Base-by-base conservation (phyloP, 1,140 invertebrate genomes). In the Temnothorax nylanderi region DNA sequence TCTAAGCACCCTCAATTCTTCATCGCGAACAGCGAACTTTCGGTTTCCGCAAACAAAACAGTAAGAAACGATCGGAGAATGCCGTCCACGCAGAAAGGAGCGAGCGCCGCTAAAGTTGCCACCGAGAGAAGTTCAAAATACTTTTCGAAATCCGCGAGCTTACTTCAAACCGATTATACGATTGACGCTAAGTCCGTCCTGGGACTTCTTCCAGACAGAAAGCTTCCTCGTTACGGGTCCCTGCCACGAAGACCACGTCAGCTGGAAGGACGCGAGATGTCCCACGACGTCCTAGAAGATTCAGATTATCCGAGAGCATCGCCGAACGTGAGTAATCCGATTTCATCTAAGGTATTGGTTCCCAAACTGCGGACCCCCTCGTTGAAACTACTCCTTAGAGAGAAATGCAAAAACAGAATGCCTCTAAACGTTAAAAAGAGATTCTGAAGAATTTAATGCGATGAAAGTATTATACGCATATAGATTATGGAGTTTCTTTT, bases 251-350 rank as follows among this genome's bases (percentile, higher is more conserved):
- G 94, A 89, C 92, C 92, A 74, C 89, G 91, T 75, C 93, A 93
- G 74, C 85, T 92, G 72, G 93, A 94, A 81, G 93, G 92, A 37
- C 92, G 92, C 58, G 92, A 93, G 62, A 91, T 93, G 89, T 90
- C 92, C 49, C 91, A 93, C 76, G 91, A 92, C 60, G 88, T 93
- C 47, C 81, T 93, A 74, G 92, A 94, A 71, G 92, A 94, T 84
- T 92, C 91, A 69, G 91, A 93, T 91, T 94, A 94, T 92, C 93
- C 92, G 47, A 90, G 92, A 90, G 92, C 92, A 85, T 91, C 92
- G 54, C 92, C 94, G 13, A 94, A 94, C 88, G 94, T 94, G 86
- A 88, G 91, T 93, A 80, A 80, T 86, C 82, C 32, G 62, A 74
- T 86, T 86, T 88, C 56, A 87, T 81, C 62, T 58, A 26, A 47